Percentiles rank a stretch among this genome's conserved stretches.
phyloP scores from a whole-genome alignment of 2,888 invertebrate species.

The Dryocosmus kuriphilus region DNA sequence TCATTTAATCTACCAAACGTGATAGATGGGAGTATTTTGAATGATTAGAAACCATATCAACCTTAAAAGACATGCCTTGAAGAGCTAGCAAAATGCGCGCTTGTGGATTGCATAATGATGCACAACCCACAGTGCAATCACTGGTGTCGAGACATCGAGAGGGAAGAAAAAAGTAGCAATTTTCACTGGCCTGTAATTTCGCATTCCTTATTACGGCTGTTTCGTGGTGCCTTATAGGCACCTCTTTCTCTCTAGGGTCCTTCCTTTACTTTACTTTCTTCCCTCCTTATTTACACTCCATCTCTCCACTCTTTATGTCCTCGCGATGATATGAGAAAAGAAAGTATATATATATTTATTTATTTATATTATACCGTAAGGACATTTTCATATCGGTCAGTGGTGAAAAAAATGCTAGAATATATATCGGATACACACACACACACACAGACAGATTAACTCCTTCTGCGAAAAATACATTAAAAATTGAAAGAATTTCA shows the following conservation, averaged over 20 bases:
- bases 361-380: too few relatives aligned
- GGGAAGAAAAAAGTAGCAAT: slow-evolving; percentile 58
- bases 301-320: not conserved
- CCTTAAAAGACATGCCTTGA: slow-evolving; percentile 23
- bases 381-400: too few relatives aligned
- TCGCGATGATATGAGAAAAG: not conserved
- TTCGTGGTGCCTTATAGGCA: slow-evolving; percentile 54
- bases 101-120: slow-evolving; percentile 49
- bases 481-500: slow-evolving; percentile 20
- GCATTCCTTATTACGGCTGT: slow-evolving; percentile 58
- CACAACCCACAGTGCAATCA: slow-evolving; percentile 46
- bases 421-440: too few relatives aligned
- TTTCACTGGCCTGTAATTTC: slow-evolving; percentile 61
- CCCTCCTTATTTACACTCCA: not conserved
- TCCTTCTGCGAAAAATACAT: not conserved
- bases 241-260: slow-evolving; percentile 34
- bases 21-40: not conserved
- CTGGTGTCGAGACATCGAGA: slow-evolving; percentile 49
- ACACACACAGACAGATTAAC: slow-evolving; percentile 1
- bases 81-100: slow-evolving; percentile 40
- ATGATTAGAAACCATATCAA: slow-evolving; percentile 9
- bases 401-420: too few relatives aligned
- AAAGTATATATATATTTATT: too few relatives aligned
- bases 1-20: not conserved
- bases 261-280: not conserved